These are phyloP conservation scores for Phymanthus crucifer DNA, from an alignment of 92 coral and sea anemone genomes.

Conservation along the genomic window DNA sequence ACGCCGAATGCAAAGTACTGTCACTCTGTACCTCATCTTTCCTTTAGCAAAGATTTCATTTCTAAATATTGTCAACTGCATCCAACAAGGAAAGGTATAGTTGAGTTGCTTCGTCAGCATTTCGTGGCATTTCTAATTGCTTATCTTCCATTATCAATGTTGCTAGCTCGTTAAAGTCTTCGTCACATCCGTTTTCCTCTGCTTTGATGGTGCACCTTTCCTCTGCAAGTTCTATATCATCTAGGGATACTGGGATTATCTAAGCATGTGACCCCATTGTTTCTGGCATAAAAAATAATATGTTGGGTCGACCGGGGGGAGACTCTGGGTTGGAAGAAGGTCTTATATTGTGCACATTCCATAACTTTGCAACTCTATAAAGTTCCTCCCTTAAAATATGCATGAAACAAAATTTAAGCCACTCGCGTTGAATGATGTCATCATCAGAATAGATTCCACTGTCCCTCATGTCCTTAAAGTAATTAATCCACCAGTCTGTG, in stretches of 20 bases:
- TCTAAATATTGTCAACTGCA: not conserved
- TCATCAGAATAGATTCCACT: not conserved
- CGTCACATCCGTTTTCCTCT: not conserved
- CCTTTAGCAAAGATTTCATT: too few relatives aligned
- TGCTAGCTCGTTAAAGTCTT: not conserved
- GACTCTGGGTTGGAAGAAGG: constrained; percentile 22
- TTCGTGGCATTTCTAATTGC: not conserved
- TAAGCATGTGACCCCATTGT: not conserved
- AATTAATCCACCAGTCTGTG: constrained; percentile 14
- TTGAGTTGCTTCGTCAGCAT: not conserved
- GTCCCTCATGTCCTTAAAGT: constrained; percentile 18
- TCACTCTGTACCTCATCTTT: too few relatives aligned
- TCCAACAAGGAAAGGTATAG: not conserved
- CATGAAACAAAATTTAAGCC: constrained; percentile 23
- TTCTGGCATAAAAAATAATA: not conserved
- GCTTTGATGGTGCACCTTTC: not conserved
- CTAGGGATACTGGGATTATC: not conserved
- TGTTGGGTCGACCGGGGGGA: not conserved
- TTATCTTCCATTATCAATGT: not conserved
- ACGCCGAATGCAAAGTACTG: too few relatives aligned
- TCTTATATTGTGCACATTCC: constrained; percentile 24
- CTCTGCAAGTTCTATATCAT: not conserved
- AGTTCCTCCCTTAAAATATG: constrained; percentile 16
- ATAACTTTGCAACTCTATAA: constrained; percentile 5
- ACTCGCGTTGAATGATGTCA: constrained; percentile 7